phyloP scores from a whole-genome alignment of 2,113 vertebrate genomes.

The Phycodurus eques region DNA sequence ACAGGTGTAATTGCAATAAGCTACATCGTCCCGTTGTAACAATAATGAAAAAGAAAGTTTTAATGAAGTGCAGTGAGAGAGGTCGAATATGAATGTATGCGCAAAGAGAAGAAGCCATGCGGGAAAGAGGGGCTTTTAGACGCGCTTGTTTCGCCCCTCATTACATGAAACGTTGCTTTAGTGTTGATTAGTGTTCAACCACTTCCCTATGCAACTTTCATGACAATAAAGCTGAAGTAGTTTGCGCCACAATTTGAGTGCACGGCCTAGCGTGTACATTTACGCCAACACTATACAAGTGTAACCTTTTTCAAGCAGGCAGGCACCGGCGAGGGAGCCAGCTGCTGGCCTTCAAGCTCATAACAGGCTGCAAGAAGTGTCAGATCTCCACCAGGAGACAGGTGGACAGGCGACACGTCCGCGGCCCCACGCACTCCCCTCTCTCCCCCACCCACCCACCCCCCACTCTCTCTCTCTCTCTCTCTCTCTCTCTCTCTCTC shows the following conservation, averaged over 20 bases:
- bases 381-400: constrained; percentile 31
- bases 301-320: constrained; percentile 4
- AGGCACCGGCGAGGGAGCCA: constrained; percentile 3
- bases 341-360: constrained; percentile 33
- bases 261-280: neutral
- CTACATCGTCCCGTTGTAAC: constrained; percentile 55
- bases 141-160: constrained; percentile 32
- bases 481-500: too few species aligned
- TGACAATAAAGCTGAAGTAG: neutral
- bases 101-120: constrained; percentile 28
- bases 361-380: constrained; percentile 21
- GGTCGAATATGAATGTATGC: constrained; percentile 40
- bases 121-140: constrained; percentile 30
- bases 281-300: neutral
- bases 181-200: constrained; percentile 28
- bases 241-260: neutral
- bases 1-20: constrained; percentile 59
- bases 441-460: too few species aligned
- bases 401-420: constrained; percentile 34
- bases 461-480: too few species aligned
- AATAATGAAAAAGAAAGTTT: constrained; percentile 42
- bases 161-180: constrained; percentile 28
- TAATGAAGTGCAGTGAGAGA: constrained; percentile 64
- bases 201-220: constrained; percentile 6
- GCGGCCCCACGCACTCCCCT: neutral